These are phyloP conservation scores for Acronicta alni DNA, from an alignment of 2,888 invertebrate genomes.

Conservation along the genomic window DNA sequence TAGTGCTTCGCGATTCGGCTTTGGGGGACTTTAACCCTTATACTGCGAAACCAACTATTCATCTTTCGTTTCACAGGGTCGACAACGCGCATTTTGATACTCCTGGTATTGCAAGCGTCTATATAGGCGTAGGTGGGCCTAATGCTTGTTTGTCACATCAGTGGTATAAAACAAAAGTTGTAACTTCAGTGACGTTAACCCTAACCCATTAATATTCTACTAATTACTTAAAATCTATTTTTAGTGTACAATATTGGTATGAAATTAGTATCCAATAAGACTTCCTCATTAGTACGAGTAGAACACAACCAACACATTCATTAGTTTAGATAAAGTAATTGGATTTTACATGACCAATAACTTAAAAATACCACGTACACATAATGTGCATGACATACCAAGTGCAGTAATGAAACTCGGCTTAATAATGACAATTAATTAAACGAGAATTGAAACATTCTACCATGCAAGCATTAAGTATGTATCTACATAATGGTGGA, in stretches of 20 bases:
- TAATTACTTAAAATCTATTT: constrained; percentile 11
- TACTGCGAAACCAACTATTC: too few relatives aligned
- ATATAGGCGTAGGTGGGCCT: too few relatives aligned
- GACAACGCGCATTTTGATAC: too few relatives aligned
- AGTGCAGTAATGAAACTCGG: constrained; percentile 27
- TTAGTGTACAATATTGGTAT: constrained; percentile 7
- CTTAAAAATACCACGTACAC: constrained; percentile 24
- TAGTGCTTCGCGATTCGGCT: too few relatives aligned
- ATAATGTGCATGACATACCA: constrained; percentile 28
- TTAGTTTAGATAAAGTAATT: constrained; percentile 43
- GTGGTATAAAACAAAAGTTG: too few relatives aligned
- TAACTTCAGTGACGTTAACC: too few relatives aligned
- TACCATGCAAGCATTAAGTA: constrained; percentile 12
- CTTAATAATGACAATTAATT: constrained; percentile 45
- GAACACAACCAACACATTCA: constrained; percentile 5
- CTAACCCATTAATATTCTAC: not conserved
- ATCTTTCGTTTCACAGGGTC: too few relatives aligned
- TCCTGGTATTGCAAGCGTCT: too few relatives aligned
- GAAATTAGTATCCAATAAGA: constrained; percentile 23
- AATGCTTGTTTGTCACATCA: too few relatives aligned
- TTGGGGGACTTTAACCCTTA: too few relatives aligned
- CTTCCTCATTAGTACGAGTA: constrained; percentile 20
- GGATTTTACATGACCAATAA: constrained; percentile 32
- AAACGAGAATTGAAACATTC: constrained; percentile 32
- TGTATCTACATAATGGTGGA: constrained; percentile 7